Evolutionary conservation across 1,140 invertebrate species (phyloP), one percentile per base, ranked within the genome.

Genomic region (Vollenhovia emeryi): DNA sequence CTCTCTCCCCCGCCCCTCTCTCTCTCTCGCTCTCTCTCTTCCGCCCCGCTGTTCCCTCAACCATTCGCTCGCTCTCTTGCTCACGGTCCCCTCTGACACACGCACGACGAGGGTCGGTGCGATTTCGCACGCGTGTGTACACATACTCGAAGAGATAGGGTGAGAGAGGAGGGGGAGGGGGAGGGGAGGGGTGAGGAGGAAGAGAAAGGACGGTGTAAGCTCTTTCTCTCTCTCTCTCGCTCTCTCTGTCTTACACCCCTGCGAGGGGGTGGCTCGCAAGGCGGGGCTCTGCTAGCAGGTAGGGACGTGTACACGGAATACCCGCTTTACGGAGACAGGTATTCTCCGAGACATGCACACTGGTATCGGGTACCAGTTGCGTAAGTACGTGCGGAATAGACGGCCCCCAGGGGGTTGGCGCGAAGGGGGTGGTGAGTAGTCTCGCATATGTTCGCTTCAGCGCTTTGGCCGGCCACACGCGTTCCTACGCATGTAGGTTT

Each of bases 301-400:
- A 87, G 75, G 60, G 87, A 85, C 87, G 55, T 80, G 55, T 75
- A 86, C 83, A 87, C 64, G 55, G 86, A 74, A 75, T 71, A 78
- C 83, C 36, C 75, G 69, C 74, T 89, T 89, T 82, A 87, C 86
- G 86, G 80, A 87, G 87, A 89, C 87, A 87, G 87, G 86, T 89
- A 89, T 89, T 89, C 86, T 87, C 88, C 13, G 85, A 66, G 87
- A 86, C 86, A 79, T 84, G 84, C 88, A 91, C 86, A 91, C 36
- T 88, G 68, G 78, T 75, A 89, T 82, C 83, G 87, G 87, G 75
- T 82, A 75, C 85, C 74, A 74, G 71, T 90, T 87, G 89, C 89
- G 86, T 88, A 87, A 88, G 87, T 87, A 88, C 82, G 71, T 57
- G 66, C 68, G 64, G 66, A 80, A 80, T 68, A 80, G 78, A 27